These are phyloP conservation scores for Falco naumanni DNA, from an alignment of 2,797 vertebrate genomes.

Conservation along the genomic window DNA sequence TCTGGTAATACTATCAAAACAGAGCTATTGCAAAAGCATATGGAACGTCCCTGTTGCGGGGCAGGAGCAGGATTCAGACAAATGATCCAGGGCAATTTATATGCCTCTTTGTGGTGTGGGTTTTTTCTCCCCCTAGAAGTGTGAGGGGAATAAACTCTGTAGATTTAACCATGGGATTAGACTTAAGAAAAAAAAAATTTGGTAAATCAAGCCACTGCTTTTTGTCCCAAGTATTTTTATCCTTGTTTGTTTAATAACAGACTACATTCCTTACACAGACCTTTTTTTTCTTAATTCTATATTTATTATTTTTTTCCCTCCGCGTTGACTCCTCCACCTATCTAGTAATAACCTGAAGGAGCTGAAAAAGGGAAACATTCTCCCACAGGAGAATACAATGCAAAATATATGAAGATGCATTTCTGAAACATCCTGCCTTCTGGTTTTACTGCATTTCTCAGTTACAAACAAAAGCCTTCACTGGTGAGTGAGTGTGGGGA, in stretches of 20 bases:
- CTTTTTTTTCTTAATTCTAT: background rate
- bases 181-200: background rate
- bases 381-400: background rate
- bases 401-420: background rate
- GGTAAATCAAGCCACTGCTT: background rate
- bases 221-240: background rate
- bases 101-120: background rate
- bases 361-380: background rate
- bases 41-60: background rate
- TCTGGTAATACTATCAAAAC: slow-evolving; percentile 53
- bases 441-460: background rate
- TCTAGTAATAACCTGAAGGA: background rate
- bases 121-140: background rate
- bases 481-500: fast-evolving
- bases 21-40: slow-evolving; percentile 59
- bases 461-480: fast-evolving
- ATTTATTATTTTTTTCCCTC: background rate
- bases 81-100: slow-evolving; percentile 6
- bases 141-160: background rate
- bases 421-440: background rate
- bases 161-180: background rate
- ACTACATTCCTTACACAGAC: background rate
- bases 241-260: background rate
- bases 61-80: slow-evolving; percentile 12
- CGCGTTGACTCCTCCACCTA: background rate